phyloP scores from a whole-genome alignment of 2,797 vertebrate genomes.

The Melanotaenia trifasciata region DNA sequence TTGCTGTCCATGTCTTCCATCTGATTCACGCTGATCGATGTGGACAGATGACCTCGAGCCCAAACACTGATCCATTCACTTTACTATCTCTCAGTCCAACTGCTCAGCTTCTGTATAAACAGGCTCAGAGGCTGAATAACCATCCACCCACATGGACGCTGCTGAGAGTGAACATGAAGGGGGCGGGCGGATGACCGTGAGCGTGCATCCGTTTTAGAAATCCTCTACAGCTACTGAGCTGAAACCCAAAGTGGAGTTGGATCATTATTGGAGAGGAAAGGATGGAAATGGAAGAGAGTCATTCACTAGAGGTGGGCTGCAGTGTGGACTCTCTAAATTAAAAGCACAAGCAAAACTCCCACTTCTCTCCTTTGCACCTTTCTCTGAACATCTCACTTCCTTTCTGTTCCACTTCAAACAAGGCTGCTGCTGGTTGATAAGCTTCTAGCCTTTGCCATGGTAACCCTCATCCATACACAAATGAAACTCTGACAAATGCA shows the following conservation, averaged over 20 bases:
- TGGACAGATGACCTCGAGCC: constrained; percentile 3
- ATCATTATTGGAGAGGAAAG: constrained; percentile 56
- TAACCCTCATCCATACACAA: not conserved
- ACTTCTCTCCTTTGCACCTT: constrained; percentile 52
- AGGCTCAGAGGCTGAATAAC: constrained; percentile 71
- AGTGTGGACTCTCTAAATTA: not conserved
- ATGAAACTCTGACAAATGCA: not conserved
- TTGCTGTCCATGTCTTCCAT: constrained; percentile 36
- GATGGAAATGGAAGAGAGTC: constrained; percentile 63
- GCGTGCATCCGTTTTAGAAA: constrained; percentile 37
- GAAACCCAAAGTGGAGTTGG: constrained; percentile 8
- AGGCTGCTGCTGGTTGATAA: constrained; percentile 29
- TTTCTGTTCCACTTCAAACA: constrained; percentile 7
- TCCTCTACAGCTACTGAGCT: constrained; percentile 45
- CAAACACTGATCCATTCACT: constrained; percentile 59
- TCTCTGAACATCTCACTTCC: constrained; percentile 16
- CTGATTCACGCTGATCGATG: constrained; percentile 8
- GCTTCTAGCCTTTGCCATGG: not conserved
- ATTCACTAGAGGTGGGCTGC: constrained; percentile 64
- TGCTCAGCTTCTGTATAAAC: constrained; percentile 72
- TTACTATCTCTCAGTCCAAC: constrained; percentile 48
- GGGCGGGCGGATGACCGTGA: constrained; percentile 38
- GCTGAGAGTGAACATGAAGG: constrained; percentile 18
- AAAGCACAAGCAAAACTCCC: constrained; percentile 54
- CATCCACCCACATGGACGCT: constrained; percentile 75